Conservation (phyloP, 2,113 vertebrate genomes). For the Turnix velox region DNA sequence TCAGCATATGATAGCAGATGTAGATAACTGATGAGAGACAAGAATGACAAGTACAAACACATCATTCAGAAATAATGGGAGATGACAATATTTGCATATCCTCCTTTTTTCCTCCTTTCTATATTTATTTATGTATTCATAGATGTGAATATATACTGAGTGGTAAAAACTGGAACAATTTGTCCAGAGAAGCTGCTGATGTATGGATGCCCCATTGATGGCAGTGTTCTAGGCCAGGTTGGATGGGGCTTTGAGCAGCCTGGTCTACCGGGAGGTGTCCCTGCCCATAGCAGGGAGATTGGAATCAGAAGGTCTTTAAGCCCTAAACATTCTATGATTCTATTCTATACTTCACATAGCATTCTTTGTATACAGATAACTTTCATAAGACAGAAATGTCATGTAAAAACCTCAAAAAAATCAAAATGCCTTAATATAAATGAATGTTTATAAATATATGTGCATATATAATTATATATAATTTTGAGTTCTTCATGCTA, state of each 20-base stretch:
- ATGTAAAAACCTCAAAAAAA: neutral
- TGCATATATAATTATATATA: neutral
- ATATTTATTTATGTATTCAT: neutral
- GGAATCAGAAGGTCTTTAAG: no score
- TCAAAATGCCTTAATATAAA: neutral
- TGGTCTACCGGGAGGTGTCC: no score
- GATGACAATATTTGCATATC: neutral
- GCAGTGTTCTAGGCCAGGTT: no score
- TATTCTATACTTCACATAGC: neutral
- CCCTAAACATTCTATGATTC: no score
- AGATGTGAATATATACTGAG: no score
- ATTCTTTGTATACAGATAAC: neutral
- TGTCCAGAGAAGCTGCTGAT: no score
- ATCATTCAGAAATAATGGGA: conserved; percentile 43
- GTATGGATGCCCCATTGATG: no score
- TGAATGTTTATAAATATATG: neutral
- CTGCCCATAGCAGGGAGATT: no score
- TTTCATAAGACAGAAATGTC: neutral
- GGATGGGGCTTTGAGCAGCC: no score
- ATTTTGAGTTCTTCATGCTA: neutral
- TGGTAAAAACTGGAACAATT: no score
- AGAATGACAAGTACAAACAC: conserved; percentile 49
- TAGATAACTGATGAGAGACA: neutral
- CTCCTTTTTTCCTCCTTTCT: neutral
- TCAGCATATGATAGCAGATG: conserved; percentile 6